Conservation (phyloP, 2,888 invertebrate genomes). For the Mimachlamys varia region DNA sequence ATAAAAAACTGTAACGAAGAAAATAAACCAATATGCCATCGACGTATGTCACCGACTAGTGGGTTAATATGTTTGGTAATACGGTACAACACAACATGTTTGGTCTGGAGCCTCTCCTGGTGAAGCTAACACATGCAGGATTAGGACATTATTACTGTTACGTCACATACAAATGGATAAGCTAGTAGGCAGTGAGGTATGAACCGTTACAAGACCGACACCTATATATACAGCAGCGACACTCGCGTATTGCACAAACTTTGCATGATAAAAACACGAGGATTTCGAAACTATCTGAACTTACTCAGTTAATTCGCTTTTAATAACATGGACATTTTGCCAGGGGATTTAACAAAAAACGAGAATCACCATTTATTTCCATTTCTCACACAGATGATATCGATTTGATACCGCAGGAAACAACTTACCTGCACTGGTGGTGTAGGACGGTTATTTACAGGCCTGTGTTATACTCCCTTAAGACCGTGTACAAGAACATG, state of each 20-base stretch:
- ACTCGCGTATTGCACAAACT: background rate
- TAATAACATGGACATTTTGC: background rate
- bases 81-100: background rate
- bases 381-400: background rate
- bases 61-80: background rate
- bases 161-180: background rate
- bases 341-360: background rate
- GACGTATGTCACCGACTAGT: no score
- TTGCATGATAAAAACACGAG: background rate
- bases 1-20: background rate
- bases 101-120: background rate
- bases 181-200: background rate
- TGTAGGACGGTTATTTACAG: background rate
- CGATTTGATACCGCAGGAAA: background rate
- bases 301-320: background rate
- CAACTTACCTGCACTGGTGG: background rate
- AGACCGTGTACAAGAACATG: background rate
- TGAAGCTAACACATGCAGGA: background rate
- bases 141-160: background rate
- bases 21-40: background rate
- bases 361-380: background rate
- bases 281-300: constrained; percentile 15
- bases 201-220: background rate
- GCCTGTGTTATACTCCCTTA: background rate
- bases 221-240: background rate